Percentiles rank a stretch among this genome's conserved stretches.
Conservation (phyloP, 1,140 invertebrate genomes). For the Chironomus striatipennis region DNA sequence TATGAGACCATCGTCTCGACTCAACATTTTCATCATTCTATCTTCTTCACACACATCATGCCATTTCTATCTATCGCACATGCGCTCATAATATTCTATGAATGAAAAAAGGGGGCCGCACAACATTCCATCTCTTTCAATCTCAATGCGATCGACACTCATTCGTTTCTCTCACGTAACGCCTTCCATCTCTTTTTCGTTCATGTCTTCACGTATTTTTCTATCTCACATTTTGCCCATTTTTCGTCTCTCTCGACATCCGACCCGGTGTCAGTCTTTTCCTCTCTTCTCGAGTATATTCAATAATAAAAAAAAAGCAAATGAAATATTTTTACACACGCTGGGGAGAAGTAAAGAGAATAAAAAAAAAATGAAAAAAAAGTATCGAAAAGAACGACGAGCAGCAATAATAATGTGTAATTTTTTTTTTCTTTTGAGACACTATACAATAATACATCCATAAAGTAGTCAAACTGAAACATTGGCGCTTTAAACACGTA, state of each 20-base stretch:
- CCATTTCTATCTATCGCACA: no score
- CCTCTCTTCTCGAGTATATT: neutral
- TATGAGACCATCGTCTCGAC: conserved; percentile 5
- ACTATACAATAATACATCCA: neutral
- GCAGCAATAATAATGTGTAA: conserved; percentile 2
- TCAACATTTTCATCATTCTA: neutral
- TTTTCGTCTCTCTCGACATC: neutral
- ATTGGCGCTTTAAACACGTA: conserved; percentile 37
- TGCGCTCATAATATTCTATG: no score
- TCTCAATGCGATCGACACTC: neutral
- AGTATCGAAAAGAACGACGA: neutral
- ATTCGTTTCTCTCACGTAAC: neutral
- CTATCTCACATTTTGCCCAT: neutral
- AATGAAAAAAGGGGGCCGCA: neutral
- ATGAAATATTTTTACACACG: neutral
- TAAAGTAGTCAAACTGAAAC: conserved; percentile 41
- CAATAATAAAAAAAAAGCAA: neutral
- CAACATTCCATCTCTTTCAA: neutral
- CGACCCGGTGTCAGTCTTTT: neutral
- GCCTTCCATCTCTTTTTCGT: neutral
- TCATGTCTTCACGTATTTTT: conserved; percentile 10
- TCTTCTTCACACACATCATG: neutral
- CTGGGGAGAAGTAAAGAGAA: neutral
- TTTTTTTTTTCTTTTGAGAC: conserved; percentile 17
- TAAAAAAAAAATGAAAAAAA: neutral